A percentile compares a stretch with the other conserved stretches of the same genome.
phyloP scores from a whole-genome alignment of 2,888 invertebrate genomes.

The Synergus laeviventris region DNA sequence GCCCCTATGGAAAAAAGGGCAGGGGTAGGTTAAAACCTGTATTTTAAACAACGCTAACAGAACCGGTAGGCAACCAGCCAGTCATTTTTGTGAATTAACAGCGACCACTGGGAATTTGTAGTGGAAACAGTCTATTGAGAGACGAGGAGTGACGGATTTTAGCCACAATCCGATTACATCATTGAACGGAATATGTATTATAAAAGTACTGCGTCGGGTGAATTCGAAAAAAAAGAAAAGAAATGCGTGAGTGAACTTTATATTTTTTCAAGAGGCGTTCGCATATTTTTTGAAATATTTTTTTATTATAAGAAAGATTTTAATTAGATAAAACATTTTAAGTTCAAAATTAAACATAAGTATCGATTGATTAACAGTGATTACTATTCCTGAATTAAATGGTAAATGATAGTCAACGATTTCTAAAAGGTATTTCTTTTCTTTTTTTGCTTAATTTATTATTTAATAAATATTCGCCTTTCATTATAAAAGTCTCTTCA shows the following conservation, averaged over 20 bases:
- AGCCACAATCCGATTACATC: constrained; percentile 6
- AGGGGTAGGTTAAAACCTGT: constrained; percentile 25
- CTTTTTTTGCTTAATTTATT: too few relatives aligned
- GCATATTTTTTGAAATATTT: background rate
- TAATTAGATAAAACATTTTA: too few relatives aligned
- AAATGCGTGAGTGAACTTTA: background rate
- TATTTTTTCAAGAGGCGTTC: background rate
- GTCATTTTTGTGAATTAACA: constrained; percentile 39
- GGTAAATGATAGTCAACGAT: too few relatives aligned
- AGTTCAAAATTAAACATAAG: too few relatives aligned
- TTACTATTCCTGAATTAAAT: too few relatives aligned
- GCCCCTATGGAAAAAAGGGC: background rate
- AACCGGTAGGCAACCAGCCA: constrained; percentile 10
- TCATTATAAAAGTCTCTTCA: too few relatives aligned
- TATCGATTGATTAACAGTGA: too few relatives aligned
- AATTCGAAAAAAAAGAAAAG: background rate
- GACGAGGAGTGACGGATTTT: constrained; percentile 32
- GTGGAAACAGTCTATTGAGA: background rate
- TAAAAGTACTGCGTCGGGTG: constrained; percentile 4
- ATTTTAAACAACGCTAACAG: constrained; percentile 31
- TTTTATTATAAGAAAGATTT: background rate
- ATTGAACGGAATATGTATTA: background rate
- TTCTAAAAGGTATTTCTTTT: too few relatives aligned
- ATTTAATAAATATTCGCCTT: too few relatives aligned
- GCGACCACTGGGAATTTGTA: constrained; percentile 34